Percentiles rank a stretch among this genome's conserved stretches.
These are phyloP conservation scores for Dipodomys merriami DNA, from an alignment of 2,113 vertebrate species.

Conservation along the genomic window DNA sequence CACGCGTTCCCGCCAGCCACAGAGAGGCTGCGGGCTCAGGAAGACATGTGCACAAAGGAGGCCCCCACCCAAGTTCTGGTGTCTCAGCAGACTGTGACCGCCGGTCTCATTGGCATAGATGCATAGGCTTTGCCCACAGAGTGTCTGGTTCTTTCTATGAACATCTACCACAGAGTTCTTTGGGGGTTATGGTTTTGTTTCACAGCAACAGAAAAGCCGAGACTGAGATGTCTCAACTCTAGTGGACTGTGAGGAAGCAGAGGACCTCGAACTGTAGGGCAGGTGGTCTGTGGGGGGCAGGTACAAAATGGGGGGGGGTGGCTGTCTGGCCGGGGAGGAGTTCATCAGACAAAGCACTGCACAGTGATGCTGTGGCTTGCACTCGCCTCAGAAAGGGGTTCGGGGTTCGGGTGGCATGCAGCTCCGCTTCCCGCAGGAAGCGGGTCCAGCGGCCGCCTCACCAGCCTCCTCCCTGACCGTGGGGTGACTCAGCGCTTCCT, in stretches of 20 bases:
- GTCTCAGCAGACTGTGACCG: background rate
- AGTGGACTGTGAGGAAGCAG: background rate
- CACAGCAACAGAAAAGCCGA: no score
- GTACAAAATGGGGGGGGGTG: background rate
- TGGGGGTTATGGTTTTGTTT: background rate
- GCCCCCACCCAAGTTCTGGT: background rate
- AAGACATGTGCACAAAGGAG: no score
- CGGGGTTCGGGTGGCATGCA: background rate
- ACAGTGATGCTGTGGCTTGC: background rate
- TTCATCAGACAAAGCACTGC: rapidly evolving
- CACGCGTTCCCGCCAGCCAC: no score
- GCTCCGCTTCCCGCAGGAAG: background rate
- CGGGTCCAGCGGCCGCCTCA: background rate
- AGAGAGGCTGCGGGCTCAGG: rapidly evolving
- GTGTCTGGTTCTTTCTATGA: background rate
- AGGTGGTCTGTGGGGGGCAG: no score
- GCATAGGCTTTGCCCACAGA: background rate
- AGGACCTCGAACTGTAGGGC: rapidly evolving
- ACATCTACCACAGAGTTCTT: background rate
- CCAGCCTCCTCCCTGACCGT: background rate
- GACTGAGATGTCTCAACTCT: background rate
- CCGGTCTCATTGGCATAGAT: background rate
- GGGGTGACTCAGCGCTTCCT: background rate
- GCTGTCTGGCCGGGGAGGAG: background rate
- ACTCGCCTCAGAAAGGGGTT: background rate